Conservation (phyloP, 2,113 vertebrate species). For the Ciconia maguari region DNA sequence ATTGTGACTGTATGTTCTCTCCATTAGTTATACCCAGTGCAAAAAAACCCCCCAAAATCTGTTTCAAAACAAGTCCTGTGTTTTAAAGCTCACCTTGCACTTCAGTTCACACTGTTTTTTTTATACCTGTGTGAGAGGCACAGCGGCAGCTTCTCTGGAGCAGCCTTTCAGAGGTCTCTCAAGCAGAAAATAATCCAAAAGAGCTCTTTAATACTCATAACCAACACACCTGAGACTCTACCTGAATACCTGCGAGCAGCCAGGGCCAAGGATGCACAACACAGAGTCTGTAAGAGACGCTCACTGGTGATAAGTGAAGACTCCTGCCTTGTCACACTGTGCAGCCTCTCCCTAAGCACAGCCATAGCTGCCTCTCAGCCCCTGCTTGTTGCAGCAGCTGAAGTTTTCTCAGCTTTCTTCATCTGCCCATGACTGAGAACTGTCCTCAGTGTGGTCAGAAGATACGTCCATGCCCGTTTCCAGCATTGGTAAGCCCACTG, state of each 20-base stretch:
- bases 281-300: background rate
- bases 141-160: background rate
- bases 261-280: background rate
- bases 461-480: background rate
- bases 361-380: background rate
- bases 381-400: background rate
- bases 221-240: background rate
- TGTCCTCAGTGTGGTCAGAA: background rate
- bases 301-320: background rate
- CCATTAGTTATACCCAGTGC: background rate
- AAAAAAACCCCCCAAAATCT: background rate
- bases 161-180: background rate
- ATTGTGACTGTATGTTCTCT: rapidly evolving
- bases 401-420: background rate
- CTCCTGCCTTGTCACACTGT: background rate
- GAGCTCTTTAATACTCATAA: background rate
- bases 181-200: background rate
- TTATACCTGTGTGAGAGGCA: background rate
- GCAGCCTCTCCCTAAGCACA: background rate
- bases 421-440: background rate
- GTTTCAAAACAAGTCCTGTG: background rate
- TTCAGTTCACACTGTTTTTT: background rate
- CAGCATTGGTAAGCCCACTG: background rate
- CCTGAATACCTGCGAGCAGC: background rate
- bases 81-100: background rate